Base-by-base conservation (phyloP, 1,140 invertebrate genomes). In the Bombus confusus region DNA sequence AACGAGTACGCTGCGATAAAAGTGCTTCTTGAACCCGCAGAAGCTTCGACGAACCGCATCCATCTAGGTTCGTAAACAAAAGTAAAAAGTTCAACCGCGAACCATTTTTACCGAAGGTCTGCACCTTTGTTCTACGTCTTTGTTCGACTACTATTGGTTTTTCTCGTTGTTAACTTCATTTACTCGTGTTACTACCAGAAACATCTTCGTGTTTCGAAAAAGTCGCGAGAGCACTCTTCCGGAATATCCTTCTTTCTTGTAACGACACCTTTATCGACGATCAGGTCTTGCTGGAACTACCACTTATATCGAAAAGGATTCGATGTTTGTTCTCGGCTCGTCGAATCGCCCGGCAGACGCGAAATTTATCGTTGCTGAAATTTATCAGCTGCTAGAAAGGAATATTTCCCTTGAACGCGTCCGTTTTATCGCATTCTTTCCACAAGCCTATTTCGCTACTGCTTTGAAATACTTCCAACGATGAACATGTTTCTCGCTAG, bases 51-150 rank as follows among this genome's bases (percentile, higher is more conserved):
- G 34, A 43, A 34, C 62, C 9, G 43, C 43, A 41, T 37, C 73
- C 62, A 77, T 83, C 62, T 62, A 39, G 62, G 2, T 41, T 34
- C 22, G 52, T 68, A 77, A 83, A 83, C 59, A 83, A 83, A 83
- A 73, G 59, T 43, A 77, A 83, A 66, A 77, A 77, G 10, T 41
- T 59, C 66, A 41, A 83, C 62, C 31, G 43, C 59, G 25, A 66
- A 52, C 41, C 43, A 47, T 43, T 77, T 68, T 34, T 57, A 4
- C 28, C 73, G 28, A 22, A 37, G 59, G 41, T 64, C 66, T 64
- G n/a, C 57, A 10, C 41, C 59, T 66, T 52, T 52, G 59, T 83
- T 4, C 31, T 28, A 12, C 31, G 41, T 66, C 43, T 83, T 83
- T 68, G 75, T 77, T 52, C 34, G 74, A 31, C 6, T 12, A 41